Base-by-base conservation (phyloP, 2,888 invertebrate species). In the Netelia virgata region DNA sequence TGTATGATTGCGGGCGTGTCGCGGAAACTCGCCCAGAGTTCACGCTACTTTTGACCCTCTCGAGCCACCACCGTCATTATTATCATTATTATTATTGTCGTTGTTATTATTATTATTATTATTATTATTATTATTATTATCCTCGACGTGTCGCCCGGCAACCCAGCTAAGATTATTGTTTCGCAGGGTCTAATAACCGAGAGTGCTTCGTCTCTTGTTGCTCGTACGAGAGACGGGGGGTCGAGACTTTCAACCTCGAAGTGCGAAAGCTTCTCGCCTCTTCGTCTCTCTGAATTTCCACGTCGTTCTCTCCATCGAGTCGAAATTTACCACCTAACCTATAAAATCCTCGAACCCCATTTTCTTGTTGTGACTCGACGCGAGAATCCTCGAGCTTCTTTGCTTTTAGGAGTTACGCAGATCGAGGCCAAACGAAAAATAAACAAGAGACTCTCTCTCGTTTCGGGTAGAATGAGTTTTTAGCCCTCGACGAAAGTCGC, bases 91-190 rank as follows among this genome's bases (percentile, higher is more conserved):
- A 59, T 75, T 76, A 36, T 69, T 55, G 53, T 69, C 70, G 64
- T 76, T 66, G 70, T 76, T 76, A 16, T 61, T 75, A 59, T 75
- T 76, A 69, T 69, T 36, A 70, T 63, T 50, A 36, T 50, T n/a
- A n/a, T n/a, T n/a, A n/a, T n/a, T n/a, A n/a, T n/a, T n/a, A 28
- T 69, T 53, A 69, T 69, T 36, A 70, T 63, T 50, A 36, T 50
- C 64, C 76, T 47, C 55, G 50, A 16, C 41, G 36, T 74, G 53
- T 77, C 66, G 50, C 41, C 50, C 50, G 53, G 28, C 53, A 36
- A 53, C 72, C 66, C 66, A 66, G 68, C 77, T 66, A 82, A 72
- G 72, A 82, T 82, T 68, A 82, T 82, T 66, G 82, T 77, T 72
- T 59, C 72, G 59, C 9, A 6, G 55, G 66, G 70, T 77, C 50